Evolutionary conservation across 1,140 invertebrate species (phyloP).

Genomic region (Pinna nobilis): DNA sequence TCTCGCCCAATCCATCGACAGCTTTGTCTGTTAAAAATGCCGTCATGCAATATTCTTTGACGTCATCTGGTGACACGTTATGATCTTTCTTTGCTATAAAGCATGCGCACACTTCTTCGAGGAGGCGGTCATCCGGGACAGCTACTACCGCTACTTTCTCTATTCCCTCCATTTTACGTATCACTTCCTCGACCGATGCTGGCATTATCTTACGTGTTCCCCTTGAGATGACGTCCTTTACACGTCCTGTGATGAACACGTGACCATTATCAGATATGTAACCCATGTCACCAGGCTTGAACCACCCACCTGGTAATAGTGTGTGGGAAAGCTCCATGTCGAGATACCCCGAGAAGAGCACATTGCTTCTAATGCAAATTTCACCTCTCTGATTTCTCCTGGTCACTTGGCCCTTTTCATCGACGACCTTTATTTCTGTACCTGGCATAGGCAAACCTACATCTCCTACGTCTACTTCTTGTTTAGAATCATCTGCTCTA

Average conservation of each 20-base stretch:
- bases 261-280: slow-evolving; percentile 25
- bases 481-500: background rate
- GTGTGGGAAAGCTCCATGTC: slow-evolving; percentile 29
- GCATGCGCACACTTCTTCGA: slow-evolving; percentile 26
- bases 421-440: slow-evolving; percentile 38
- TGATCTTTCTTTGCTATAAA: background rate
- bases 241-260: slow-evolving; percentile 40
- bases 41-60: slow-evolving; percentile 7
- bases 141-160: slow-evolving; percentile 5
- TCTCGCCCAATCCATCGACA: slow-evolving; percentile 21
- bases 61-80: background rate
- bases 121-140: slow-evolving; percentile 20
- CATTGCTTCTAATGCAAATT: slow-evolving; percentile 23
- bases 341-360: slow-evolving; percentile 35
- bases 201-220: slow-evolving; percentile 27
- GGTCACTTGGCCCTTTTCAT: slow-evolving; percentile 25
- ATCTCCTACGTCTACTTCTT: slow-evolving; percentile 10
- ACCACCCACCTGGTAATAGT: slow-evolving; percentile 43
- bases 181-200: slow-evolving; percentile 13
- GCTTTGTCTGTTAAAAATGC: background rate
- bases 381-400: slow-evolving; percentile 24
- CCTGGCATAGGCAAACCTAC: slow-evolving; percentile 13
- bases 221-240: slow-evolving; percentile 32
- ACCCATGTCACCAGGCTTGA: slow-evolving; percentile 42
- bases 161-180: slow-evolving; percentile 7